phyloP scores from a whole-genome alignment of 2,113 vertebrate species.

The Bubalus kerabau region DNA sequence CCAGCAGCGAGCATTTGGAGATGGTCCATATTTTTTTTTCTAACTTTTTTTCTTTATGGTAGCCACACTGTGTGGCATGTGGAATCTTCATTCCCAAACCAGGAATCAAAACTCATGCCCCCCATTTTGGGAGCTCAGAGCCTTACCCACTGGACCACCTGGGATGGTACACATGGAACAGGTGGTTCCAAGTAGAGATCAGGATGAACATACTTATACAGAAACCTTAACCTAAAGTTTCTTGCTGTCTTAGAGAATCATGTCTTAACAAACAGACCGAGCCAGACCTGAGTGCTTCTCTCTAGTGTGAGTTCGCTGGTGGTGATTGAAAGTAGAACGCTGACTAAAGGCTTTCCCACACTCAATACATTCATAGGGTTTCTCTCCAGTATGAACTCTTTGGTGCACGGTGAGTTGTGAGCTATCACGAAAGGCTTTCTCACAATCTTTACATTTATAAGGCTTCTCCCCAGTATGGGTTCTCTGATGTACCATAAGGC shows the following conservation, averaged over 20 bases:
- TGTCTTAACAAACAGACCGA: not conserved
- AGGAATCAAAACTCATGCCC: not conserved
- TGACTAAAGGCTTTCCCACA: conserved; percentile 66
- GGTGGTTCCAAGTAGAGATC: not conserved
- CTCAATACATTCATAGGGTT: conserved; percentile 62
- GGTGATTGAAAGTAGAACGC: conserved; percentile 57
- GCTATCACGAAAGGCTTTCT: conserved; percentile 21
- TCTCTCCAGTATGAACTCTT: conserved; percentile 36
- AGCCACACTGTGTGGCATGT: not conserved
- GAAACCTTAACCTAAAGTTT: not conserved
- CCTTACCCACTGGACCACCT: not conserved
- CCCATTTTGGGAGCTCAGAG: not conserved
- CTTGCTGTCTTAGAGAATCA: conserved; percentile 39
- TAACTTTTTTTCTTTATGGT: not conserved
- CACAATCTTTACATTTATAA: conserved; percentile 1
- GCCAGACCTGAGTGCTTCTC: conserved; percentile 17
- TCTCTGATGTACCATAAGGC: conserved; percentile 29
- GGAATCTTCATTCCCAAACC: not conserved
- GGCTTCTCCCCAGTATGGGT: conserved; percentile 30
- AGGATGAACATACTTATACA: not conserved
- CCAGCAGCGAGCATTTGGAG: not conserved
- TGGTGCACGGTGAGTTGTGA: conserved; percentile 22
- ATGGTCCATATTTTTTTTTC: not conserved
- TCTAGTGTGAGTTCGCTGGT: conserved; percentile 49
- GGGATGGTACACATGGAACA: not conserved